Conservation (phyloP, 1,140 invertebrate species). For the Macrobrachium nipponense region DNA sequence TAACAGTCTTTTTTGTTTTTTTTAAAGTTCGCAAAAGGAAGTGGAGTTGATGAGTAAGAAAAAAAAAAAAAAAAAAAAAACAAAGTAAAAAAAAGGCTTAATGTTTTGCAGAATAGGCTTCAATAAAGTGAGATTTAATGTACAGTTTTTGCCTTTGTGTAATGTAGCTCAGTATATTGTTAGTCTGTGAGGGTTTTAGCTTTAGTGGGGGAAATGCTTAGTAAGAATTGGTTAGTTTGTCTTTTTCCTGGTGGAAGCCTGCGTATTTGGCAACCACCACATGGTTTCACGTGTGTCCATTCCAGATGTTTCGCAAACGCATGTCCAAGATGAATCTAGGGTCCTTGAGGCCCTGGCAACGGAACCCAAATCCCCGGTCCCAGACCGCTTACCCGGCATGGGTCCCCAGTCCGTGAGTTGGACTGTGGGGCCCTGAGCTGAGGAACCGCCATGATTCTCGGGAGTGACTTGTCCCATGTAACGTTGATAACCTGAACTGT, state of each 20-base stretch:
- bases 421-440: slow-evolving; percentile 55
- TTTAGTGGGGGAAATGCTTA: slow-evolving; percentile 15
- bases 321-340: slow-evolving; percentile 59
- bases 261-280: slow-evolving; percentile 49
- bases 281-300: slow-evolving; percentile 65
- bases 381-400: slow-evolving; percentile 46
- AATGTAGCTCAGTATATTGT: too few relatives aligned
- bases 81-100: background rate
- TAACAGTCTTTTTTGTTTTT: background rate
- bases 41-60: too few relatives aligned
- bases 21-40: too few relatives aligned
- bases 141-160: too few relatives aligned
- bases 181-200: background rate
- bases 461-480: slow-evolving; percentile 61
- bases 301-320: slow-evolving; percentile 63
- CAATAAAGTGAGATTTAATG: too few relatives aligned
- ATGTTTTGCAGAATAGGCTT: too few relatives aligned
- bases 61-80: background rate
- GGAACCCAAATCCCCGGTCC: slow-evolving; percentile 57
- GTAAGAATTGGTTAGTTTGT: slow-evolving; percentile 23
- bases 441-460: slow-evolving; percentile 49
- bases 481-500: slow-evolving; percentile 60
- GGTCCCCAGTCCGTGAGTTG: slow-evolving; percentile 57
- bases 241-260: slow-evolving; percentile 26
- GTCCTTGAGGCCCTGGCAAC: slow-evolving; percentile 53